Conservation (phyloP, 2,113 vertebrate species). For the Zosterops hypoxanthus region DNA sequence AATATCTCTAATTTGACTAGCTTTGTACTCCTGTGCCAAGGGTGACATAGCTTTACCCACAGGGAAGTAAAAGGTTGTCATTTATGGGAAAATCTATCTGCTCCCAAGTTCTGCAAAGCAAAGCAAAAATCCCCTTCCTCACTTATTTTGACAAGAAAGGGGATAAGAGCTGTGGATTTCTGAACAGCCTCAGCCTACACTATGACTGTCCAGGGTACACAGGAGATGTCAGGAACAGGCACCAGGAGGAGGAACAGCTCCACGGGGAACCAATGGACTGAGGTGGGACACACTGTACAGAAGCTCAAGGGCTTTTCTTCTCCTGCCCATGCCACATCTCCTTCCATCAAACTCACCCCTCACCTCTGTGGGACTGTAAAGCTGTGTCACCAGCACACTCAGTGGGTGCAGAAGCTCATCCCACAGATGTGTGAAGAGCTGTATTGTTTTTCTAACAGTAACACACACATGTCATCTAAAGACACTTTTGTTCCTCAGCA, state of each 20-base stretch:
- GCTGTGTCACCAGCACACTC: background rate
- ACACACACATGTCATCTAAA: background rate
- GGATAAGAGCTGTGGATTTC: accelerated
- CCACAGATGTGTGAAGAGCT: accelerated
- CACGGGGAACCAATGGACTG: background rate
- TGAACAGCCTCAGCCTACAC: background rate
- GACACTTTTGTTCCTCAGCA: background rate
- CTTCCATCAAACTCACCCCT: background rate
- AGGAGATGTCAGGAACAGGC: background rate
- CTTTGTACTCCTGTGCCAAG: background rate
- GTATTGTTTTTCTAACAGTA: background rate
- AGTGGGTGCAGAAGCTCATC: background rate
- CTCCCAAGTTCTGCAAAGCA: background rate
- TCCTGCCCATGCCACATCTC: background rate
- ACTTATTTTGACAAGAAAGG: background rate
- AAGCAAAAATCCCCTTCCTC: background rate
- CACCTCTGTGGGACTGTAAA: accelerated
- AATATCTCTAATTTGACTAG: background rate
- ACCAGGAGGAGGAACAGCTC: background rate
- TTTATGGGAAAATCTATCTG: background rate
- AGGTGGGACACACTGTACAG: background rate
- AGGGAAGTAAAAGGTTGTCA: background rate
- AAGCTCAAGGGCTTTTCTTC: background rate
- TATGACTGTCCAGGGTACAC: background rate
- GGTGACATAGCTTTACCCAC: background rate